Percentiles rank a stretch among this genome's conserved stretches.
These are phyloP conservation scores for Bagarius yarrelli DNA, from an alignment of 2,113 vertebrate genomes.

Conservation along the genomic window DNA sequence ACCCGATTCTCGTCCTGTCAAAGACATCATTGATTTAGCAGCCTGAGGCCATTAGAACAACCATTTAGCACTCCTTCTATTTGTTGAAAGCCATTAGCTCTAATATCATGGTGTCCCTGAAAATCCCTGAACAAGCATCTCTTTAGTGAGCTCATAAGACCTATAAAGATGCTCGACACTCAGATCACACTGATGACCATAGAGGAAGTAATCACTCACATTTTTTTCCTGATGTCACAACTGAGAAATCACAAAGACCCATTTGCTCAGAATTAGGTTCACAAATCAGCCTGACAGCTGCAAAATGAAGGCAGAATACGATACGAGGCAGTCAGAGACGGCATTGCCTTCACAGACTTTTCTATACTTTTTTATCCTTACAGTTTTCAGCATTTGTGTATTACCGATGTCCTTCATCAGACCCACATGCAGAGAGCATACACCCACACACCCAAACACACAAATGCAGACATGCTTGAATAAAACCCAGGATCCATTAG, in stretches of 20 bases:
- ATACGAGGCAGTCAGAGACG: conserved; percentile 23
- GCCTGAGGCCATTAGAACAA: conserved; percentile 52
- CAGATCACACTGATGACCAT: conserved; percentile 25
- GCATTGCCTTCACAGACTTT: conserved; percentile 15
- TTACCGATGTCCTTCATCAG: conserved; percentile 15
- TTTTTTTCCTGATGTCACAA: background rate
- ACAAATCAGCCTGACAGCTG: conserved; percentile 32
- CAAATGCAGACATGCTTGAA: conserved; percentile 16
- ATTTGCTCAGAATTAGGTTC: conserved; percentile 24
- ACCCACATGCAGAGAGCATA: background rate
- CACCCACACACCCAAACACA: background rate
- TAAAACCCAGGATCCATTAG: conserved; percentile 25
- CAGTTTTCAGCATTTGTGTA: conserved; percentile 10
- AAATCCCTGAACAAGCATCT: conserved; percentile 44
- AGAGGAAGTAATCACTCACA: background rate
- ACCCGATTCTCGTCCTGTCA: conserved; percentile 29
- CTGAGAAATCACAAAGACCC: conserved; percentile 29
- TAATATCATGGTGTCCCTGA: conserved; percentile 31
- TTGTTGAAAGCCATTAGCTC: conserved; percentile 28
- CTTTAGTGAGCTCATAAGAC: conserved; percentile 20
- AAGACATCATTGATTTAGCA: conserved; percentile 49
- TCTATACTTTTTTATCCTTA: conserved; percentile 31
- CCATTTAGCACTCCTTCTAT: conserved; percentile 37
- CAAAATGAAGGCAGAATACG: background rate
- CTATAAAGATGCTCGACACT: conserved; percentile 28